Conservation (phyloP, 2,888 invertebrate genomes). For the Eristalinus aeneus region DNA sequence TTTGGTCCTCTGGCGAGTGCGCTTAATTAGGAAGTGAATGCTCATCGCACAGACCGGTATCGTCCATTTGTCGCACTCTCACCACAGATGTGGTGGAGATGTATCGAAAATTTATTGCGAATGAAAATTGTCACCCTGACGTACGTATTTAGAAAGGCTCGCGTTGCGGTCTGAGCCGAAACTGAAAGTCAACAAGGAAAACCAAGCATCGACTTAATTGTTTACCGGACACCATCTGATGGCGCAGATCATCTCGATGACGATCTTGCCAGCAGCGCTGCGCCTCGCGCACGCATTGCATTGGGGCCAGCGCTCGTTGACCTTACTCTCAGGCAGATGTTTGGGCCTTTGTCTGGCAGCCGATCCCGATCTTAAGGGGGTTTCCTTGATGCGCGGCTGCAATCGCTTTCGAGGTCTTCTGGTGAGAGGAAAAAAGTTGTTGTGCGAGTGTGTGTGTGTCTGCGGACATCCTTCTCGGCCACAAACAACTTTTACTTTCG, state of each 20-base stretch:
- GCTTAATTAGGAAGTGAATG: conserved; percentile 65
- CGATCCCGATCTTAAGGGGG: background rate
- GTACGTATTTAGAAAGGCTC: conserved; percentile 48
- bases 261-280: conserved; percentile 21
- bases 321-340: conserved; percentile 61
- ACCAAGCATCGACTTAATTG: conserved; percentile 56
- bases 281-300: conserved; percentile 12
- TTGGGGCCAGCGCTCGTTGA: conserved; percentile 24
- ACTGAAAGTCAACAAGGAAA: conserved; percentile 47
- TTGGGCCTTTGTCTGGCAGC: conserved; percentile 12
- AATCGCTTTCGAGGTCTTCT: conserved; percentile 67
- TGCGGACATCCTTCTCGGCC: conserved; percentile 53
- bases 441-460: background rate
- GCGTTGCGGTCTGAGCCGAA: background rate
- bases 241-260: conserved; percentile 32
- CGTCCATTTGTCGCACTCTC: conserved; percentile 24
- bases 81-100: background rate
- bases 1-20: conserved; percentile 12
- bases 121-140: conserved; percentile 35
- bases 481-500: conserved; percentile 64
- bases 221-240: conserved; percentile 29
- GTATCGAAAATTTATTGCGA: conserved; percentile 1
- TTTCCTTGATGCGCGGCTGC: conserved; percentile 34
- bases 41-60: conserved; percentile 17
- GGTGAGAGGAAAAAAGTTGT: conserved; percentile 48